Conservation (phyloP, 2,797 vertebrate genomes). For the Semaprochilodus insignis region DNA sequence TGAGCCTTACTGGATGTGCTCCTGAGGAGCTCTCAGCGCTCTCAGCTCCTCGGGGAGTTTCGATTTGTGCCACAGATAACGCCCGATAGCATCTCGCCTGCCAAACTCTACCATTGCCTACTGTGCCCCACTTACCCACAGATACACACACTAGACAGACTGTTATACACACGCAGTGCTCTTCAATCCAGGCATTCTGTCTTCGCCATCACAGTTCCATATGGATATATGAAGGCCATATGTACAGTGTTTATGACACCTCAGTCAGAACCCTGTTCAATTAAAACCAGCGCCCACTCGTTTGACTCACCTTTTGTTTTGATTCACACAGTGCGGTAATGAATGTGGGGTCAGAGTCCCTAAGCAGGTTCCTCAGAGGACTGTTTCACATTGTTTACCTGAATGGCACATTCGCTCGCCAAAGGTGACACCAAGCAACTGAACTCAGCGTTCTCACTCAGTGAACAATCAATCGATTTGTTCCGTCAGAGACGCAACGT, state of each 20-base stretch:
- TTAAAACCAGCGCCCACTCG: not conserved
- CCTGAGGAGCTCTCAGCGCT: slow-evolving; percentile 18
- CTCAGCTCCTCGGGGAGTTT: slow-evolving; percentile 26
- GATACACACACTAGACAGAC: not conserved
- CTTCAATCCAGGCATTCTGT: not conserved
- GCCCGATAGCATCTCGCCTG: slow-evolving; percentile 70
- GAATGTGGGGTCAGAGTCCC: slow-evolving; percentile 5
- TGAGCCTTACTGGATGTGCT: slow-evolving; percentile 16
- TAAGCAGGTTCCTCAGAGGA: not conserved
- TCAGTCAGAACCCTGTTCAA: not conserved
- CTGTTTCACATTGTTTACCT: slow-evolving; percentile 31
- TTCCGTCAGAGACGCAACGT: not conserved
- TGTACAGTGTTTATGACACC: not conserved
- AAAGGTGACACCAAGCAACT: slow-evolving; percentile 41
- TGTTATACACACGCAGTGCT: not conserved
- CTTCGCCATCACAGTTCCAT: slow-evolving; percentile 9
- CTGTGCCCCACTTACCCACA: slow-evolving; percentile 32
- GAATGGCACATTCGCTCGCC: slow-evolving; percentile 22
- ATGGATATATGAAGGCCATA: not conserved
- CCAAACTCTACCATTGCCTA: slow-evolving; percentile 64
- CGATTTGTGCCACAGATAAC: slow-evolving; percentile 65
- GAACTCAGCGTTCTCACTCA: not conserved
- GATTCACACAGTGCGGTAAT: not conserved
- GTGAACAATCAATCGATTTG: slow-evolving; percentile 36
- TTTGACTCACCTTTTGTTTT: slow-evolving; percentile 26